Evolutionary conservation across 2,113 vertebrate species (phyloP), one percentile per base, ranked within the genome.

Genomic region (Lagenorhynchus albirostris): DNA sequence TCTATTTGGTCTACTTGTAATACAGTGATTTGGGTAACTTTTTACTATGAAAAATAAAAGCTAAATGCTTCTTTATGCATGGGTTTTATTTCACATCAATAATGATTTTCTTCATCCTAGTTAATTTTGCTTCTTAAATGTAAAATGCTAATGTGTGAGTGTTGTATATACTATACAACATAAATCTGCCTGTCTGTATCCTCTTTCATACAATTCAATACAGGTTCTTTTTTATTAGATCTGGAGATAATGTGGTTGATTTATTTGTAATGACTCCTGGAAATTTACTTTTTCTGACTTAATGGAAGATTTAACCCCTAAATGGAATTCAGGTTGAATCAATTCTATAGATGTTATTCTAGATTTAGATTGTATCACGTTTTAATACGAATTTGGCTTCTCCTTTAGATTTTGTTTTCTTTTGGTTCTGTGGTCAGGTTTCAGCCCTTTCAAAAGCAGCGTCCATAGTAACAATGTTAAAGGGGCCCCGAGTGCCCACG

Each of bases 1-100:
- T 81, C 73, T 92, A 70, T 92, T 86, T 86, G 47, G 18, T 95
- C 62, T 95, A 38, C 84, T 96, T 93, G 58, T 50, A 60, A 96
- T 70, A 26, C 84, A 94, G n/a, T 62, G 41, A 81, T 96, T 92
- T 96, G 41, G 80, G 41, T 88, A 96, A 91, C 11, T 38, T 90
- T 96, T 96, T 91, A 70, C 71, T 88, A 62, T 91, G 38, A 92
- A 95, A 97, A 60, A 70, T 47, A 82, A 21, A 55, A 93, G 71
- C 65, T 62, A 77, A 91, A 41, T 73, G 82, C 88, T 95, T 81
- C 44, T 95, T 79, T 77, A 71, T 89, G 25, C 14, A 17, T 55
- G 11, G 3, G 6, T 82, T 97, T 93, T 97, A 77, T 93, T 95
- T 33, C 21, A 31, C 20, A 44, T 71, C 53, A 86, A 7, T 65